Evolutionary conservation across 1,140 invertebrate genomes (phyloP).

Genomic region (Saccostrea cuccullata): DNA sequence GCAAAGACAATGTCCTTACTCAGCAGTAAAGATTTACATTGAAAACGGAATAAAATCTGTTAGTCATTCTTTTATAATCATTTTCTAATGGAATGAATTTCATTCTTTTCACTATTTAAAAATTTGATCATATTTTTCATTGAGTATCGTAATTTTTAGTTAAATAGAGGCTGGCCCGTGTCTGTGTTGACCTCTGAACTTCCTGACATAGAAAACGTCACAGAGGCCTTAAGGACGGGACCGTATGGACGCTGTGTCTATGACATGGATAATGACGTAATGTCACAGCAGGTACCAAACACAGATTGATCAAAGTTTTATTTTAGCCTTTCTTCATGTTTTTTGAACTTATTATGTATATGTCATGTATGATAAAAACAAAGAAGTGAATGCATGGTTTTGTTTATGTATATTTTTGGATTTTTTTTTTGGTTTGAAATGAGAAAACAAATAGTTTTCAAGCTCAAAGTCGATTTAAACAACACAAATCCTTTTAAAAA

Average conservation of each 20-base stretch:
- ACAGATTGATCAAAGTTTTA: too few species aligned
- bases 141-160: slow-evolving; percentile 45
- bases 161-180: slow-evolving; percentile 73
- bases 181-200: slow-evolving; percentile 69
- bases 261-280: slow-evolving; percentile 79
- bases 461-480: too few species aligned
- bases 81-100: not conserved
- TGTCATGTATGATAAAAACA: too few species aligned
- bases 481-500: too few species aligned
- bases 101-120: too few species aligned
- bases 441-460: too few species aligned
- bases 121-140: too few species aligned
- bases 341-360: too few species aligned
- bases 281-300: slow-evolving; percentile 74
- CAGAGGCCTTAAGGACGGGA: slow-evolving; percentile 72
- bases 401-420: too few species aligned
- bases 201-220: slow-evolving; percentile 77
- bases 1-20: slow-evolving; percentile 77
- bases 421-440: too few species aligned
- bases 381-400: too few species aligned
- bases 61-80: slow-evolving; percentile 19
- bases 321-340: too few species aligned
- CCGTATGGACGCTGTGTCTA: slow-evolving; percentile 80
- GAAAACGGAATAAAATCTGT: slow-evolving; percentile 64
- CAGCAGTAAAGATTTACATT: slow-evolving; percentile 79